Conservation (phyloP, 2,888 invertebrate genomes). For the Mystacides longicornis region DNA sequence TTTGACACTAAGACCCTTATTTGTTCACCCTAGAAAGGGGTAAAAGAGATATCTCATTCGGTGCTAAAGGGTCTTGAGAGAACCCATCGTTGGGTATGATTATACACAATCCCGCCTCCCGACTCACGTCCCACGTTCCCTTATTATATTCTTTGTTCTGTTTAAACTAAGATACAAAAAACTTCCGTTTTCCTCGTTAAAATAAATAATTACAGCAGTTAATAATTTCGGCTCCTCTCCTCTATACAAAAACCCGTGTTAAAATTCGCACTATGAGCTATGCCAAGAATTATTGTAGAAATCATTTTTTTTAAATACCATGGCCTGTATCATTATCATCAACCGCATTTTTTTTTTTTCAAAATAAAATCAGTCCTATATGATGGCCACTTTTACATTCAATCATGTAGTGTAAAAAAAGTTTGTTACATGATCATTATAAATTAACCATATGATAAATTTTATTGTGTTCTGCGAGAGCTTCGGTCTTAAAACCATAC, state of each 20-base stretch:
- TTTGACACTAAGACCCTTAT: conserved; percentile 1
- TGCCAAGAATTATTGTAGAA: no score
- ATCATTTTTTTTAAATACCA: no score
- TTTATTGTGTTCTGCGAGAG: no score
- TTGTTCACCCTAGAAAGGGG: conserved; percentile 1
- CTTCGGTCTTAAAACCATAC: no score
- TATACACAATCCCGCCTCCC: background rate
- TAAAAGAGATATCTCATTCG: background rate
- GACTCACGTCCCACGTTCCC: background rate
- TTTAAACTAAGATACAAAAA: background rate
- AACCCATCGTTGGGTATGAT: no score
- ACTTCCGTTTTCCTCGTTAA: background rate
- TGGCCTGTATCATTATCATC: no score
- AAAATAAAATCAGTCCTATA: no score
- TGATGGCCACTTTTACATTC: no score
- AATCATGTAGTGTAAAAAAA: no score
- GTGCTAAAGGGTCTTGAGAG: background rate
- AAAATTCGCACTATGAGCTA: background rate
- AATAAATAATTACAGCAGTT: background rate
- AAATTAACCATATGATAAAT: no score
- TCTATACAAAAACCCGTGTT: background rate
- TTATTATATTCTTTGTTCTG: background rate
- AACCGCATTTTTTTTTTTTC: no score
- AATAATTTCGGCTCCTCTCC: background rate
- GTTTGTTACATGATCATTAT: no score